Base-by-base conservation (phyloP, 2,797 vertebrate genomes). In the Rhabdomys pumilio region DNA sequence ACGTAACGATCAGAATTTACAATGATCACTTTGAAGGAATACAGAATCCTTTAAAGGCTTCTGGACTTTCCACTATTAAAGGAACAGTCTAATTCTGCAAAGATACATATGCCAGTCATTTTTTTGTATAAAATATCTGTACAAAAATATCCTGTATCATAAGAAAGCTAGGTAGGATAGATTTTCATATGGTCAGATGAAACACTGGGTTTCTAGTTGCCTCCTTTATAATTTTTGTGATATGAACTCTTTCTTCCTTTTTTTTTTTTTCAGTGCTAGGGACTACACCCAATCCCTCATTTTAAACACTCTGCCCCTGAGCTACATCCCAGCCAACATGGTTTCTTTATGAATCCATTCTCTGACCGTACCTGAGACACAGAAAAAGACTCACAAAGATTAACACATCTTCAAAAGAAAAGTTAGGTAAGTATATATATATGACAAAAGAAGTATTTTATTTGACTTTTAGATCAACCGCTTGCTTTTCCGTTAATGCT, bases 91-190 rank as follows among this genome's bases (percentile, higher is more conserved):
- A 88, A 91, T 67, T 77, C 31, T 53, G 3, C 29, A 61, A 87
- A 88, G 10, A 20, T 87, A 50, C 24, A 31, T 0, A 15, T 8
- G 0, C 31, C 44, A 41, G 31, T 69, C n/a, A 73, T 73, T 92
- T 80, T 44, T 47, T 22, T 87, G 67, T 3, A 67, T 31, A 50
- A 76, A 67, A 57, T 47, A 91, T 44, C 20, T 53, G 38, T 63
- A 87, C 24, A 72, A 87, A 90, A 90, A 50, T 81, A 93, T 90
- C 90, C 50, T 61, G 1, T 84, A 34, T 89, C 38, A 63, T 92
- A 73, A 90, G 89, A 61, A 93, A 92, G 85, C 1, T n/a, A 29
- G 3, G 12, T 38, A 89, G 63, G 55, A 44, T 47, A 73, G 67
- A 26, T 38, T 67, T 69, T 92, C 61, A 79, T 53, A 8, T 17